Evolutionary conservation across 2,113 vertebrate genomes (phyloP).

Genomic region (Ctenomys sociabilis): DNA sequence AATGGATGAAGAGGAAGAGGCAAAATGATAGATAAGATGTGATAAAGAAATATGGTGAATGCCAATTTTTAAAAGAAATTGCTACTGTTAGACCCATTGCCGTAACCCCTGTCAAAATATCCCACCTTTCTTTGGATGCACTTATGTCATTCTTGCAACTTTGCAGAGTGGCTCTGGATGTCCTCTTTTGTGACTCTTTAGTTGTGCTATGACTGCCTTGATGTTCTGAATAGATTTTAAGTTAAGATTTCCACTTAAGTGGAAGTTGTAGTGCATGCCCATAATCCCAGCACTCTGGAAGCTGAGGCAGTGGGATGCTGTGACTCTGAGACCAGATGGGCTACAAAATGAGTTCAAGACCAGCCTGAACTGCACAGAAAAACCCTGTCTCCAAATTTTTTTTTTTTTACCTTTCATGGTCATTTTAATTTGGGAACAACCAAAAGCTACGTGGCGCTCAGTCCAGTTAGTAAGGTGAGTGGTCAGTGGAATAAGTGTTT

Average conservation of each 20-base stretch:
- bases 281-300: too few species aligned
- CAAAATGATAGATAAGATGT: background rate
- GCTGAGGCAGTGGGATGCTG: background rate
- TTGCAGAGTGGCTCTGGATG: background rate
- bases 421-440: background rate
- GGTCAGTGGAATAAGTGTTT: too few species aligned
- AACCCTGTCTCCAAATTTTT: background rate
- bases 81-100: background rate
- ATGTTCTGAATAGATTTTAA: background rate
- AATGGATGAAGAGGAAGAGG: background rate
- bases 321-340: background rate
- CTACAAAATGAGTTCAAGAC: background rate
- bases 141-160: background rate
- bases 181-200: background rate
- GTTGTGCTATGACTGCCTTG: background rate
- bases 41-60: background rate
- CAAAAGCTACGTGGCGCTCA: background rate
- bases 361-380: background rate
- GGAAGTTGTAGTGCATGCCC: background rate
- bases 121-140: background rate
- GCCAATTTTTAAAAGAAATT: background rate
- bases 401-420: background rate
- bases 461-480: background rate
- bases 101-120: background rate
- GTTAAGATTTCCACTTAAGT: background rate